Percentiles rank a stretch among this genome's conserved stretches.
Conservation (phyloP, 2,888 invertebrate genomes). For the Ochropleura leucogaster region DNA sequence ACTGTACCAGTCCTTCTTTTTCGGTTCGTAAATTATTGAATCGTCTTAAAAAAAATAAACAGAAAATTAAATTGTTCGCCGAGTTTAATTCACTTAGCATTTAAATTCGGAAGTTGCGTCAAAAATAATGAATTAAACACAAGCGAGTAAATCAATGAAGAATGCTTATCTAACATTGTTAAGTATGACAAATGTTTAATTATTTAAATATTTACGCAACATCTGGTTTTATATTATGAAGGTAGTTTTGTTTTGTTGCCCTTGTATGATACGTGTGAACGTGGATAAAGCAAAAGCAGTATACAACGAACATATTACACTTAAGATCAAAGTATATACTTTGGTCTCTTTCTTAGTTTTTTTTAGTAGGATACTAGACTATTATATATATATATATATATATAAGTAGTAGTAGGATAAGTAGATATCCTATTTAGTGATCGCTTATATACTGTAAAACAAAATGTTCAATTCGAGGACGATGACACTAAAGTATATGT, state of each 20-base stretch:
- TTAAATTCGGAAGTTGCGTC: conserved; percentile 42
- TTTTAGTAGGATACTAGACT: too few relatives aligned
- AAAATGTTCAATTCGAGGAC: too few relatives aligned
- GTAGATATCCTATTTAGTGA: too few relatives aligned
- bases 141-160: conserved; percentile 27
- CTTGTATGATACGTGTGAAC: background rate
- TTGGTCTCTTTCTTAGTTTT: too few relatives aligned
- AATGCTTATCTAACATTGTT: conserved; percentile 41
- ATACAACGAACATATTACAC: too few relatives aligned
- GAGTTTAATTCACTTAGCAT: conserved; percentile 32
- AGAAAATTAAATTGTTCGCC: background rate
- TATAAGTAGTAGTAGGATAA: too few relatives aligned
- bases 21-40: background rate
- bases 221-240: background rate
- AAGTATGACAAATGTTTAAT: conserved; percentile 52
- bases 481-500: too few relatives aligned
- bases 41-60: background rate
- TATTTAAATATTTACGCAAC: conserved; percentile 36
- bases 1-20: too few relatives aligned
- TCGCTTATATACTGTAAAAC: too few relatives aligned
- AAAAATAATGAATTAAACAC: conserved; percentile 23
- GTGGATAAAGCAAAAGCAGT: background rate
- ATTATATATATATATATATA: too few relatives aligned
- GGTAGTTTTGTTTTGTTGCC: conserved; percentile 6
- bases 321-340: too few relatives aligned